These are phyloP conservation scores for Parambassis ranga DNA, from an alignment of 2,797 vertebrate species.

Conservation along the genomic window DNA sequence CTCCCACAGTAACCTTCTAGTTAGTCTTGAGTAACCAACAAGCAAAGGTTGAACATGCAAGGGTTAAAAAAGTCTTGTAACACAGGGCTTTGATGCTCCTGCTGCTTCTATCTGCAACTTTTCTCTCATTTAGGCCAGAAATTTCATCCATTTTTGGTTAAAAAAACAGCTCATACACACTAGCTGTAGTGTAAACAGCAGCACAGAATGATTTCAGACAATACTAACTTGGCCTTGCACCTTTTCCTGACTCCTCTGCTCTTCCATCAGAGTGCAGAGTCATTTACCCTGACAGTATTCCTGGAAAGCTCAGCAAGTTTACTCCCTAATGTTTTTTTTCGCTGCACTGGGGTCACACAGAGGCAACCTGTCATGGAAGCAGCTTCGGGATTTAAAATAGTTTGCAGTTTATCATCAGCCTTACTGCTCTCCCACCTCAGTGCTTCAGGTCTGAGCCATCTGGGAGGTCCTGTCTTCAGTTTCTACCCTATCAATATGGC, in stretches of 20 bases:
- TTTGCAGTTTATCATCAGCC: slow-evolving; percentile 31
- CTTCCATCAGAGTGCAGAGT: not conserved
- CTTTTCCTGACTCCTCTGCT: not conserved
- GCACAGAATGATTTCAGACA: no score
- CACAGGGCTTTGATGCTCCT: no score
- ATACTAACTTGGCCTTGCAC: not conserved
- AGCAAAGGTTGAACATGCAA: no score
- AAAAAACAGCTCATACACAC: no score
- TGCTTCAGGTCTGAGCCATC: slow-evolving; percentile 1
- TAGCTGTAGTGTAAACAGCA: no score
- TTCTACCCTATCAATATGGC: slow-evolving; percentile 55
- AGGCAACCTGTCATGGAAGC: slow-evolving; percentile 29
- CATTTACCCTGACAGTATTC: slow-evolving; percentile 4
- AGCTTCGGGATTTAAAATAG: slow-evolving; percentile 32
- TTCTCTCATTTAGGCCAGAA: no score
- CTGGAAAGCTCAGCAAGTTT: not conserved
- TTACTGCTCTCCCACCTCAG: slow-evolving; percentile 1
- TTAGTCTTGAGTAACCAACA: no score
- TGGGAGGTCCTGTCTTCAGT: slow-evolving; percentile 60
- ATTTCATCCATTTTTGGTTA: no score
- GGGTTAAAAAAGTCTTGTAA: no score
- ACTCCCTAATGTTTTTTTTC: not conserved
- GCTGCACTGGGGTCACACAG: slow-evolving; percentile 5
- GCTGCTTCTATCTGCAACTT: no score
- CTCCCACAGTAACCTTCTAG: no score